These are phyloP conservation scores for Pelvicachromis taeniatus DNA, from an alignment of 2,113 vertebrate genomes.

Conservation along the genomic window DNA sequence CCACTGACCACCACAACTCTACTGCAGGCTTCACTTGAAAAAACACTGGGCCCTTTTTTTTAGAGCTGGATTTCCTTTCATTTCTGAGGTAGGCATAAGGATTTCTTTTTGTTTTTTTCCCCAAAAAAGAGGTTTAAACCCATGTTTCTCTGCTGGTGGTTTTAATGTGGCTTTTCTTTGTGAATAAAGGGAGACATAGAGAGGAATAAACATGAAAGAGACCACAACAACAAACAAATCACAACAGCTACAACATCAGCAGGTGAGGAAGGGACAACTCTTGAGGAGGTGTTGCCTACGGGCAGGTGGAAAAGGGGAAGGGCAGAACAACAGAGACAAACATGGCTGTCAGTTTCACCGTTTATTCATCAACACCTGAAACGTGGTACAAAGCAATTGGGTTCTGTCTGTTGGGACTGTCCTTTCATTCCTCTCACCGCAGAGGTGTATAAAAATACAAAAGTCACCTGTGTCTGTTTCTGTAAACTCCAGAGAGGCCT, in stretches of 20 bases:
- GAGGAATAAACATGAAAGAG: conserved; percentile 20
- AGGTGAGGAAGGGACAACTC: not conserved
- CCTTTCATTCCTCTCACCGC: conserved; percentile 72
- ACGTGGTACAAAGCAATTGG: conserved; percentile 75
- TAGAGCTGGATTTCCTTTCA: conserved; percentile 44
- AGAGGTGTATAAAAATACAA: conserved; percentile 74
- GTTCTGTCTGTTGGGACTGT: conserved; percentile 74
- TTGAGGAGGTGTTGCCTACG: not conserved
- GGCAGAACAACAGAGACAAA: conserved; percentile 77
- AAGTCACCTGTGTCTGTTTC: conserved; percentile 75
- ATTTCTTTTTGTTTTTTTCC: conserved; percentile 1
- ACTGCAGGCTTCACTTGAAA: conserved; percentile 48
- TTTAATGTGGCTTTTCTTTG: conserved; percentile 62
- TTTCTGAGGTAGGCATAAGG: conserved; percentile 77
- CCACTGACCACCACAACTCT: not conserved
- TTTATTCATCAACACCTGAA: conserved; percentile 85
- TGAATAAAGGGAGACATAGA: conserved; percentile 18
- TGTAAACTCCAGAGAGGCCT: conserved; percentile 72
- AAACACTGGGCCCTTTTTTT: conserved; percentile 45
- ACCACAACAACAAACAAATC: conserved; percentile 37
- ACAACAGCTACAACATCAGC: conserved; percentile 21
- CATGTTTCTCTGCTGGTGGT: conserved; percentile 70
- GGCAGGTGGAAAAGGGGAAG: not conserved
- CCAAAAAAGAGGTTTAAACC: conserved; percentile 67
- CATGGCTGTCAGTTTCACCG: conserved; percentile 81